phyloP scores from a whole-genome alignment of 1,140 invertebrate species.

The Xylocopa sonorina region DNA sequence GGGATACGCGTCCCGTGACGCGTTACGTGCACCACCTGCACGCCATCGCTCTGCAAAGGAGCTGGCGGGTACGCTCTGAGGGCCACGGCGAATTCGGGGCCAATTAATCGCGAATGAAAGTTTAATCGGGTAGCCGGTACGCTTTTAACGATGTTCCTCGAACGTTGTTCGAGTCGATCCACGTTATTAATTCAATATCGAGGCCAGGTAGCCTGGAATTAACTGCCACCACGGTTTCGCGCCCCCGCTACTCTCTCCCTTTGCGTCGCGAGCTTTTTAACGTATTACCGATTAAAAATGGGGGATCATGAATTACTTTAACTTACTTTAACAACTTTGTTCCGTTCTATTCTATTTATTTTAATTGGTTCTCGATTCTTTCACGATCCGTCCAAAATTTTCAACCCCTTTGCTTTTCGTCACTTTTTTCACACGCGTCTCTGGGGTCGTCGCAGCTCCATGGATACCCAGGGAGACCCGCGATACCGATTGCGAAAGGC shows the following conservation, averaged over 20 bases:
- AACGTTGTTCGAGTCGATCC: slow-evolving; percentile 19
- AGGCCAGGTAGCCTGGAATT: slow-evolving; percentile 12
- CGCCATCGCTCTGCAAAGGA: no score
- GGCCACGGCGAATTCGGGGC: not conserved
- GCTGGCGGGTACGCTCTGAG: slow-evolving; percentile 12
- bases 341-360: no score
- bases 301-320: no score
- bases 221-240: slow-evolving; percentile 20
- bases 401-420: not conserved
- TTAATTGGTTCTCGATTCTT: no score
- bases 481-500: slow-evolving; percentile 57
- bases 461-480: slow-evolving; percentile 26
- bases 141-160: not conserved
- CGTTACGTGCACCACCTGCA: slow-evolving; percentile 20
- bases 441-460: not conserved
- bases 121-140: not conserved
- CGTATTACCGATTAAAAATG: no score
- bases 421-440: not conserved
- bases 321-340: no score
- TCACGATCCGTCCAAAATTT: not conserved
- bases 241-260: not conserved
- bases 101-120: slow-evolving; percentile 33
- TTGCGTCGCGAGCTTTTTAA: not conserved
- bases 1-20: slow-evolving; percentile 26
- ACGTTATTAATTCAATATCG: slow-evolving; percentile 43